These are phyloP conservation scores for Panopea generosa DNA, from an alignment of 2,888 invertebrate species.

Conservation along the genomic window DNA sequence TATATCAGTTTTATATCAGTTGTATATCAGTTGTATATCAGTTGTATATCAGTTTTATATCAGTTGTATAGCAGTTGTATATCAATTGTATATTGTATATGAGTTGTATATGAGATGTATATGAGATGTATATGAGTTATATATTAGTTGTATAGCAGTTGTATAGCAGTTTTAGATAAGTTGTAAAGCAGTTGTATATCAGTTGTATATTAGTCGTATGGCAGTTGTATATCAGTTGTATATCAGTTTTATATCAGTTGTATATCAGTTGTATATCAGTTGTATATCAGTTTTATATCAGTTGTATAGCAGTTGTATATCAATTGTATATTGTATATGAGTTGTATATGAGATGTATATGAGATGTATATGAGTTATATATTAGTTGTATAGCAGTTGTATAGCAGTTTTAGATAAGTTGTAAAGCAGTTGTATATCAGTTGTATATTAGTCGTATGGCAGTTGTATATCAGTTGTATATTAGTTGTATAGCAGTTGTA, in stretches of 20 bases:
- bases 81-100: background rate
- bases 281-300: background rate
- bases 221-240: background rate
- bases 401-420: background rate
- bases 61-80: background rate
- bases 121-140: background rate
- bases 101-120: background rate
- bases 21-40: no score
- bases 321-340: background rate
- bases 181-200: background rate
- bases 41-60: no score
- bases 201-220: background rate
- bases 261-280: background rate
- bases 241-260: background rate
- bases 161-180: background rate
- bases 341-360: background rate
- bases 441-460: background rate
- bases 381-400: background rate
- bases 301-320: background rate
- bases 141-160: background rate
- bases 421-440: background rate
- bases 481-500: background rate
- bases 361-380: background rate
- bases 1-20: no score
- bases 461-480: background rate